Base-by-base conservation (phyloP, 2,113 vertebrate genomes). In the Peromyscus californicus region DNA sequence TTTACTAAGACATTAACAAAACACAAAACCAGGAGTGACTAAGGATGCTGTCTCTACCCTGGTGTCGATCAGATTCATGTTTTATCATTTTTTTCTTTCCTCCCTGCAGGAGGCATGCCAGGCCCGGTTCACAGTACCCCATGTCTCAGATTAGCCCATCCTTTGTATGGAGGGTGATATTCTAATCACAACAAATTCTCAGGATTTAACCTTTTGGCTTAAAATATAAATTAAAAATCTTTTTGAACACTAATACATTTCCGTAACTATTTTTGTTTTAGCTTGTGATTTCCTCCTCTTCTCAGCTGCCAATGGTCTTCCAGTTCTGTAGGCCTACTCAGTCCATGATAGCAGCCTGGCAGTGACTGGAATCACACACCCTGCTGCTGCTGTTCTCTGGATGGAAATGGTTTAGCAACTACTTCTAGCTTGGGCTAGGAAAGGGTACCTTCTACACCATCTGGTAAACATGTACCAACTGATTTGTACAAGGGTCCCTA, bases 61-160 rank as follows among this genome's bases (percentile, higher is more conserved):
- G 21, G 31, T 89, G 21, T 93, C 57, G 19, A 7, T 75, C 65
- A 13, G 29, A 67, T 22, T 89, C 19, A 42, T 36, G 67, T 86
- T 83, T 63, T 36, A 93, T 26, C 10, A 88, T 94, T 93, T 95
- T 95, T 83, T 69, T 48, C 54, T 33, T 51, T n/a, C 13, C 51
- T 57, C 4, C 72, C 67, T 48, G 0, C 51, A 48, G 42, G 26
- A 24, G 11, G 7, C 12, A 11, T 6, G 31, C 12, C 19, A 0
- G 3, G 54, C 31, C 65, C 69, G 48, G 7, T 63, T 74, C 69
- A 70, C 6, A 54, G 15, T 15, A 74, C 11, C 48, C 54, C 16
- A 0, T 51, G 3, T 84, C 63, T 92, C 85, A 31, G 57, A 39
- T 45, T 78, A 7, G 57, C 15, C 17, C 45, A 74, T 94, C 48